phyloP scores from a whole-genome alignment of 2,113 vertebrate genomes.

The Opisthocomus hoazin region DNA sequence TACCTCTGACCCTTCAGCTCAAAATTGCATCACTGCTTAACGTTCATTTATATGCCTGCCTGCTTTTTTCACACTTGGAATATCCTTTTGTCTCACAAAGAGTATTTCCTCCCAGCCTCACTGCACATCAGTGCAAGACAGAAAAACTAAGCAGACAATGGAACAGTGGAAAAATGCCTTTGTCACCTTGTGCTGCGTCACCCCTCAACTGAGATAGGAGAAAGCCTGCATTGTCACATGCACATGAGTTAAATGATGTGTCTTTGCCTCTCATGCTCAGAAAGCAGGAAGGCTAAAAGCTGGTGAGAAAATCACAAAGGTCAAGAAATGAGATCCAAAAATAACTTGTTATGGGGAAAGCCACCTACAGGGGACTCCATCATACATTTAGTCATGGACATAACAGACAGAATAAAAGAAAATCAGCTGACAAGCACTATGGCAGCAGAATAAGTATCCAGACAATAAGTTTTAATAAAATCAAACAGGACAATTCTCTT shows the following conservation, averaged over 20 bases:
- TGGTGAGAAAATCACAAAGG: not conserved
- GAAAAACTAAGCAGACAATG: not conserved
- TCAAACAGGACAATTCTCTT: not conserved
- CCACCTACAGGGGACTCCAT: not conserved
- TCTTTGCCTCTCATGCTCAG: not conserved
- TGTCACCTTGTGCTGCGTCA: not conserved
- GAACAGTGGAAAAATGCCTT: not conserved
- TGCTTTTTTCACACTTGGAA: not conserved
- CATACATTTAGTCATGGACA: not conserved
- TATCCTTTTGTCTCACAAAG: not conserved
- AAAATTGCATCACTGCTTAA: not conserved
- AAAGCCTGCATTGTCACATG: not conserved
- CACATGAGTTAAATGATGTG: rapidly evolving
- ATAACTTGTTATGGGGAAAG: not conserved
- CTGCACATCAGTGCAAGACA: not conserved
- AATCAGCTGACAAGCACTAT: not conserved
- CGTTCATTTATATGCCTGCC: not conserved
- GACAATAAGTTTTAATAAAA: not conserved
- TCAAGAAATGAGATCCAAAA: not conserved
- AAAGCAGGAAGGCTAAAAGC: not conserved
- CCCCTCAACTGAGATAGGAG: not conserved
- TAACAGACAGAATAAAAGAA: not conserved
- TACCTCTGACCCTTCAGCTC: not conserved
- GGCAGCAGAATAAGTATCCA: not conserved
- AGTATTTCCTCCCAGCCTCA: not conserved